These are phyloP conservation scores for Nestor notabilis DNA, from an alignment of 2,113 vertebrate genomes.

Conservation along the genomic window DNA sequence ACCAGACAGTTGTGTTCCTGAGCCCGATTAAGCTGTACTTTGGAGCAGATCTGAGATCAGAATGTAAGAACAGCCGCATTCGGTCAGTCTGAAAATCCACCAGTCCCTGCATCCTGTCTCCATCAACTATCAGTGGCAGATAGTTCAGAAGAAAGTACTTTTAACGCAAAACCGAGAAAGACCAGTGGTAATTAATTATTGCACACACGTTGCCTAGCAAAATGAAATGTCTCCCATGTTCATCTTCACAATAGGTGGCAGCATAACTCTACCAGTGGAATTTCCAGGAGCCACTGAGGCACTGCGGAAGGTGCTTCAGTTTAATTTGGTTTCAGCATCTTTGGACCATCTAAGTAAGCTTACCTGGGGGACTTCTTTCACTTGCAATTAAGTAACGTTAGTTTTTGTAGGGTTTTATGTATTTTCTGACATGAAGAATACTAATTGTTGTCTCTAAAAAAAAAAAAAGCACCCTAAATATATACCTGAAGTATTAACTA, in stretches of 20 bases:
- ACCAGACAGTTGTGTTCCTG: background rate
- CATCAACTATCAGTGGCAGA: background rate
- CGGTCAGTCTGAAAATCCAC: background rate
- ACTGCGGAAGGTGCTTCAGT: rapidly evolving
- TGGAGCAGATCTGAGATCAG: background rate
- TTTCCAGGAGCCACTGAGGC: rapidly evolving
- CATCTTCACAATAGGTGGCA: constrained; percentile 44
- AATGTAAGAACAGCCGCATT: background rate
- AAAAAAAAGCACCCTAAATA: background rate
- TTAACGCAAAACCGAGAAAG: too few species aligned
- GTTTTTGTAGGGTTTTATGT: background rate
- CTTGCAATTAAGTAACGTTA: background rate
- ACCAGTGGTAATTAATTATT: background rate
- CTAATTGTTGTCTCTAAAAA: background rate
- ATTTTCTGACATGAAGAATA: background rate
- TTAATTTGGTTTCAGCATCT: background rate
- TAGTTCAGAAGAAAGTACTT: background rate
- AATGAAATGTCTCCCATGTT: background rate
- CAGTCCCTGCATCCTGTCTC: background rate
- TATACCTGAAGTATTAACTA: background rate
- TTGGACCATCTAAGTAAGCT: background rate
- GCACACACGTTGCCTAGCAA: rapidly evolving
- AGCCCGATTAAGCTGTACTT: background rate
- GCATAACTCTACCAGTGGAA: background rate
- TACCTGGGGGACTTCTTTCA: background rate